Evolutionary conservation across 2,888 invertebrate species (phyloP), one percentile per base, ranked within the genome.

Genomic region (Amitus sp.): DNA sequence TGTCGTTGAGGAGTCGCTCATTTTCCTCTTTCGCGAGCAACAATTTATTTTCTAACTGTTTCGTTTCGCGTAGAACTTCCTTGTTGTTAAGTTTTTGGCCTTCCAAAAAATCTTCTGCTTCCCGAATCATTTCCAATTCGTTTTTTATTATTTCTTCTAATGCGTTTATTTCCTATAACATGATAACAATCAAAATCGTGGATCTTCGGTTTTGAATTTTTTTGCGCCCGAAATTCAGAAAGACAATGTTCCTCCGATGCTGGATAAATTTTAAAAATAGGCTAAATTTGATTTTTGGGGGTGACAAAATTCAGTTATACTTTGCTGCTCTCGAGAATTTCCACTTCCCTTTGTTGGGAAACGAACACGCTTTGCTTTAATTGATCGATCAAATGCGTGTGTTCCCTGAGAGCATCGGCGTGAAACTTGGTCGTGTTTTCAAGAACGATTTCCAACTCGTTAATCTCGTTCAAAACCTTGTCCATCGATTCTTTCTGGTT

Each of bases 321-420:
- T 85, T 63, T 84, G 77, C 71, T 84, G 76, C 75, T 68, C 12
- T 76, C 72, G 40, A 87, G 83, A 53, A 92, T 91, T 40, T 89
- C 89, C 4, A 83, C 83, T 70, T 93, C 91, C 1, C 91, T 85
- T 70, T 90, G 89, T 17, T 89, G 85, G 69, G 92, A 82, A 71
- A 90, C 88, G 58, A 87, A 86, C 0, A 91, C 89, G 1, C 91
- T 88, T 37, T 86, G 85, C 43, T 90, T 87, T 92, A 92, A 93
- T 71, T 90, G 91, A 1, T 82, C 80, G 74, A 92, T 88, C 83
- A 92, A 86, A 61, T 88, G 85, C 27, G 87, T 87, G 10, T 91
- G 84, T 73, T 92, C 90, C 42, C 85, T 84, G 76, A 90, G 86
- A 6, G 89, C 87, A 67, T 88, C 83, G 50, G 82, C 80, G 68